Evolutionary conservation across 2,113 vertebrate genomes (phyloP).

Genomic region (Nerophis lumbriciformis): DNA sequence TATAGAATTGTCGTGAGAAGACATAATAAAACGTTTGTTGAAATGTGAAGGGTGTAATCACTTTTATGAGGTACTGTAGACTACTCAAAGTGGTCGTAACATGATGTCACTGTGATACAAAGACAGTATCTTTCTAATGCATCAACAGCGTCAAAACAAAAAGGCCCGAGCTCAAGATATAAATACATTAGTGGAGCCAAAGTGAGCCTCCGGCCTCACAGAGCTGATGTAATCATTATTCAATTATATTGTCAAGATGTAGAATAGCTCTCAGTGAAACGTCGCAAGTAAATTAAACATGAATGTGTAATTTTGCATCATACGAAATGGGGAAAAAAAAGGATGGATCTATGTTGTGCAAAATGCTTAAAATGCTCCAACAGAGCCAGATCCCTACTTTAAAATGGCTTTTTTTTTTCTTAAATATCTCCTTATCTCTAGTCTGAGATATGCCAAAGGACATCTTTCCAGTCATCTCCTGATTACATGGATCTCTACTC

Average conservation of each 20-base stretch:
- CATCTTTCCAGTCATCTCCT: background rate
- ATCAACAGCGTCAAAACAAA: slow-evolving; percentile 3
- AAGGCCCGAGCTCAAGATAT: background rate
- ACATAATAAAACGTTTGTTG: no score
- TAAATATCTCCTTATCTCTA: background rate
- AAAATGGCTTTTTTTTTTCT: slow-evolving; percentile 1
- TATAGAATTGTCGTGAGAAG: no score
- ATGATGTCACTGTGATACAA: slow-evolving; percentile 15
- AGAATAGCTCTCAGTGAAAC: slow-evolving; percentile 20
- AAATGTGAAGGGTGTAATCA: no score
- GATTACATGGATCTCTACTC: slow-evolving; percentile 38
- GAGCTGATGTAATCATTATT: slow-evolving; percentile 12
- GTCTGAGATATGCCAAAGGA: background rate
- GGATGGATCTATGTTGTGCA: background rate
- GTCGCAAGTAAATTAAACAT: slow-evolving; percentile 1
- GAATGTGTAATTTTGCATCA: background rate
- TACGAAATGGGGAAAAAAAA: slow-evolving; percentile 1
- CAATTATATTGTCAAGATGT: slow-evolving; percentile 23
- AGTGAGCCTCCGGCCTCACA: background rate
- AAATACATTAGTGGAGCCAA: slow-evolving; percentile 12
- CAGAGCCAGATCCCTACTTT: background rate
- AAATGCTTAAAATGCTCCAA: background rate
- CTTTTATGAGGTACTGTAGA: no score
- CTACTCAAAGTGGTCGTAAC: background rate
- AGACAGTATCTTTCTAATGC: slow-evolving; percentile 8